phyloP scores from a whole-genome alignment of 2,888 invertebrate genomes.

The Tipula unca region DNA sequence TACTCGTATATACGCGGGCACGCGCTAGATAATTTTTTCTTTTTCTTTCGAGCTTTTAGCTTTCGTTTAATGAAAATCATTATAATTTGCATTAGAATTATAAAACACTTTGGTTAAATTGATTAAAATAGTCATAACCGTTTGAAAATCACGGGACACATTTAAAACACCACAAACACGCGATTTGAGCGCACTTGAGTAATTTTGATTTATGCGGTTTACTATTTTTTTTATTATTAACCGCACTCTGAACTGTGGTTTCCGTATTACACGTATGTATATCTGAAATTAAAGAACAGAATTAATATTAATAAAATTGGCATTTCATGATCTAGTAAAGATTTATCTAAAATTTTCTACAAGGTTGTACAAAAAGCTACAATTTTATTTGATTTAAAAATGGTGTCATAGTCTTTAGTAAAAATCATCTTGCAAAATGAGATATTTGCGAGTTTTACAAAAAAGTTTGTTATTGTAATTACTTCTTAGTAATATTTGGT shows the following conservation, averaged over 20 bases:
- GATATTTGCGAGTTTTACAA: too few species aligned
- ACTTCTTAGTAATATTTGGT: too few species aligned
- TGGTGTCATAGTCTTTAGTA: too few species aligned
- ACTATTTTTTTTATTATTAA: too few species aligned
- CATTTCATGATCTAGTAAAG: background rate
- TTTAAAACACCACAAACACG: background rate
- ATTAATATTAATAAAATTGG: background rate
- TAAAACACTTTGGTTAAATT: background rate
- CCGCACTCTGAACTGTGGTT: too few species aligned
- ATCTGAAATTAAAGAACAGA: background rate
- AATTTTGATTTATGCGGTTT: too few species aligned
- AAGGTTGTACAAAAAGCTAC: too few species aligned
- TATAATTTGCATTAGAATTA: background rate
- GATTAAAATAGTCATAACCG: background rate
- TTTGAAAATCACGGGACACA: background rate
- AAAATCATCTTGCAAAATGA: too few species aligned
- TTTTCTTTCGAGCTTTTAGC: constrained; percentile 1
- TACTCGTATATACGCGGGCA: background rate
- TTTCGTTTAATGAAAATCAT: constrained; percentile 17
- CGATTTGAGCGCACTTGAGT: background rate
- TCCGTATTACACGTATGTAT: too few species aligned
- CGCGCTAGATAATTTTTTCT: background rate
- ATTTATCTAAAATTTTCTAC: background rate
- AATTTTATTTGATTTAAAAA: too few species aligned
- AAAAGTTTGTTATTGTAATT: too few species aligned